These are phyloP conservation scores for Semnornis frantzii DNA, from an alignment of 2,113 vertebrate species.

Conservation along the genomic window DNA sequence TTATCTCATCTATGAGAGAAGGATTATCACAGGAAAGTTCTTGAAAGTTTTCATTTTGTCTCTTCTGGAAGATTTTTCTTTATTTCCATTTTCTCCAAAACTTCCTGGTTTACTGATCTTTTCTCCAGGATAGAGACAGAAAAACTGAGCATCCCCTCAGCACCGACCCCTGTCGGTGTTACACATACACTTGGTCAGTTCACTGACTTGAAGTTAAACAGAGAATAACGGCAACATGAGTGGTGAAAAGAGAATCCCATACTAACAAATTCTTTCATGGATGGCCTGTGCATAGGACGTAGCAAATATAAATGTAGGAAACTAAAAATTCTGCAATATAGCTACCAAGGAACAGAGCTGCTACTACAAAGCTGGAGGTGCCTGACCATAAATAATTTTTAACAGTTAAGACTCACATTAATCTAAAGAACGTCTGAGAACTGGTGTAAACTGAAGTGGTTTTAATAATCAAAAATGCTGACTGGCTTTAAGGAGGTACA, in stretches of 20 bases:
- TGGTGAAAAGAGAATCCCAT: background rate
- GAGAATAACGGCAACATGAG: background rate
- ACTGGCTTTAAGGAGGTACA: constrained; percentile 1
- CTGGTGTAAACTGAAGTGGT: background rate
- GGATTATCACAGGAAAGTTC: background rate
- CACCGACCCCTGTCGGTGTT: background rate
- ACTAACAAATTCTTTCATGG: background rate
- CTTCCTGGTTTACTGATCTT: background rate
- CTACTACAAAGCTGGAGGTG: background rate
- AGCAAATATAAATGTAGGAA: background rate
- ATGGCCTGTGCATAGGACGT: background rate
- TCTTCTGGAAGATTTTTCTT: background rate
- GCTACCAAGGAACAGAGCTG: background rate
- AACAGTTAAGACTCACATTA: background rate
- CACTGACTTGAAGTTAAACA: background rate
- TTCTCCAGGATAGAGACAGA: background rate
- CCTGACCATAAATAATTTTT: background rate
- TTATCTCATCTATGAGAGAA: background rate
- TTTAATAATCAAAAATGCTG: background rate
- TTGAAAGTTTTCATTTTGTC: background rate
- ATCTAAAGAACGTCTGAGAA: constrained; percentile 30
- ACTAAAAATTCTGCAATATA: background rate
- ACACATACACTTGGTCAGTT: background rate
- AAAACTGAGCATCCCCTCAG: background rate
- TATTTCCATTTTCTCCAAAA: background rate